These are phyloP conservation scores for Urocyon cinereoargenteus DNA, from an alignment of 2,797 vertebrate species.

Conservation along the genomic window DNA sequence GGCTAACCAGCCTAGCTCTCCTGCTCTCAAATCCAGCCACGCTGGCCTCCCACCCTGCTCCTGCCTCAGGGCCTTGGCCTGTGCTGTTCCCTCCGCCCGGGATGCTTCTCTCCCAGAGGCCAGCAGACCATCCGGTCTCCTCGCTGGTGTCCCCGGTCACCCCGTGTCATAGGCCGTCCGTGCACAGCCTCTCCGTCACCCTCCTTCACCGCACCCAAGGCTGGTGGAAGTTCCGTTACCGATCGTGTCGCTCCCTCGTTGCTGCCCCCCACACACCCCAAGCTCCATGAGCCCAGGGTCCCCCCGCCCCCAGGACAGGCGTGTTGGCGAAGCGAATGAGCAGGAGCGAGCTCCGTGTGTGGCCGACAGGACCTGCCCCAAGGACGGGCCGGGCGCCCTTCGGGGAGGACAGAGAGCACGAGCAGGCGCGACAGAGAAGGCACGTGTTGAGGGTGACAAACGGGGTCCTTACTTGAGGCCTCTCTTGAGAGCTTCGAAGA, in stretches of 20 bases:
- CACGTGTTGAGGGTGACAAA: rapidly evolving
- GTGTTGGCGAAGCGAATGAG: rapidly evolving
- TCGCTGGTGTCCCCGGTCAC: neutral
- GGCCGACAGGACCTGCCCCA: neutral
- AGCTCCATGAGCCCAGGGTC: neutral
- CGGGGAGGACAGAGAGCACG: neutral
- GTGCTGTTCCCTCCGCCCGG: rapidly evolving
- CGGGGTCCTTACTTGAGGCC: conserved; percentile 92
- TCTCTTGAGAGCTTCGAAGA: conserved; percentile 94
- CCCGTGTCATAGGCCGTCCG: too few species aligned
- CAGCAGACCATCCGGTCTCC: neutral
- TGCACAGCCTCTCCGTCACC: rapidly evolving
- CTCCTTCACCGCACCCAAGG: rapidly evolving
- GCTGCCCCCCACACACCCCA: rapidly evolving
- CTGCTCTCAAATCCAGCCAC: neutral
- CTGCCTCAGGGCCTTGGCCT: neutral
- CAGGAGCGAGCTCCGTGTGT: neutral
- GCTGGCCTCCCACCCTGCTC: neutral
- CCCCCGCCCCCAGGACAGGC: neutral
- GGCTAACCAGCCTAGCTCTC: rapidly evolving
- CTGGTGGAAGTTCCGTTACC: rapidly evolving
- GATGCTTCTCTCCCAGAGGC: neutral
- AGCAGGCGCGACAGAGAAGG: rapidly evolving
- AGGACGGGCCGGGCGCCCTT: neutral
- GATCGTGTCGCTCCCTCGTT: rapidly evolving